Evolutionary conservation across 2,113 vertebrate genomes (phyloP), one percentile per base, ranked within the genome.

Genomic region (Cyanistes caeruleus): DNA sequence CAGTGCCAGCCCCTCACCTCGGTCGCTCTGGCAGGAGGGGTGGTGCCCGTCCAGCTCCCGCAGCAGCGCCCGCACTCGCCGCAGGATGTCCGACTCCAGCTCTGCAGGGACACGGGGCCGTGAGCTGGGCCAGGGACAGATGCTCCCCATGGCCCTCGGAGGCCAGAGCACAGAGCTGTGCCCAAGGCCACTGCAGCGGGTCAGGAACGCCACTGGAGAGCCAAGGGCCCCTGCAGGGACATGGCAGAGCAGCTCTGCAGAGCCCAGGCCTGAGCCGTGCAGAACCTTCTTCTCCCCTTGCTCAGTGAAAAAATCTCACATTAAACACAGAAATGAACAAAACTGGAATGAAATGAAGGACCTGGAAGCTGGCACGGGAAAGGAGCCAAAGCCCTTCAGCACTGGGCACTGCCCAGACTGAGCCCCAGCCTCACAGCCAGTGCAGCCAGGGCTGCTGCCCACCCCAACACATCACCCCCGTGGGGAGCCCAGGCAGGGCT

Each of bases 31-130:
- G 93, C 98, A 97, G 41, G 97, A 70, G 0, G 98, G 84, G 30
- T 97, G 95, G 44, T 97, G 98, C 63, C 93, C 75, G 3, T 99
- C 98, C 28, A 98, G 98, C 64, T 98, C 98, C 35, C 99, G 97
- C 37, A 99, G 98, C 78, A 99, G 97, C 2, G 98, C 98, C 73
- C 99, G 98, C 65, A 99, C 97, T 1, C 98, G 98, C 88, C 98
- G 98, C 95, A 99, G 98, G 60, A 99, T 98, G 85, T 99, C 99
- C 1, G 98, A 97, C 91, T 99, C 99, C 23, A 97, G 91, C 69
- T 98, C 98, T 92, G 89, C 2, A 19, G 33, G 46, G 24, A 85
- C 51, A 41, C n/a, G 35, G 65, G 12, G 8, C 4, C 3, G 1
- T 59, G 31, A 64, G 49, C n/a, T n/a, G 19, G 39, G n/a, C 6